These are phyloP conservation scores for Sebastes cheni DNA, from an alignment of 2,797 vertebrate genomes.

Conservation along the genomic window DNA sequence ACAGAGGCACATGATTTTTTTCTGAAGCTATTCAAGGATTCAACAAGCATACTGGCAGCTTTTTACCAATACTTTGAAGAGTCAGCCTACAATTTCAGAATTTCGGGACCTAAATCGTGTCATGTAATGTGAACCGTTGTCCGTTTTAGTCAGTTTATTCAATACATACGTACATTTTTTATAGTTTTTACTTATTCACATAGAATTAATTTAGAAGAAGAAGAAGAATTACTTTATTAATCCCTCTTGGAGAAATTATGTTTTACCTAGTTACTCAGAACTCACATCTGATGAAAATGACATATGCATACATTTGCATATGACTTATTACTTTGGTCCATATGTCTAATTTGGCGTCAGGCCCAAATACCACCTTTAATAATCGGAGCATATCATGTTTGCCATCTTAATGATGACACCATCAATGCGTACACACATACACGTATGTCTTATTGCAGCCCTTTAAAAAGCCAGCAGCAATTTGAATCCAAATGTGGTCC, in stretches of 20 bases:
- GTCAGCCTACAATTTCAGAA: background rate
- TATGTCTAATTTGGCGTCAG: background rate
- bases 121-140: background rate
- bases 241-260: background rate
- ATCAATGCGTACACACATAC: background rate
- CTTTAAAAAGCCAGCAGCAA: background rate
- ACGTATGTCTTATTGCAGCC: background rate
- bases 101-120: background rate
- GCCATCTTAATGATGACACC: background rate
- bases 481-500: background rate
- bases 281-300: background rate
- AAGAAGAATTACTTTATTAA: too few species aligned
- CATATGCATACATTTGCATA: background rate
- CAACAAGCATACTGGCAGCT: background rate
- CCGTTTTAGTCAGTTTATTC: background rate
- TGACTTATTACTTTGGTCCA: background rate
- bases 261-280: background rate
- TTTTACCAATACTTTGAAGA: background rate
- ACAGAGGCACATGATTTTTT: too few species aligned
- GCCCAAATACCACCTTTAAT: background rate
- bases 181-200: background rate
- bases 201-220: background rate
- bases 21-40: background rate
- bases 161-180: background rate
- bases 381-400: background rate